Base-by-base conservation (phyloP, 2,797 vertebrate species). In the Pseudomugil tenellus region DNA sequence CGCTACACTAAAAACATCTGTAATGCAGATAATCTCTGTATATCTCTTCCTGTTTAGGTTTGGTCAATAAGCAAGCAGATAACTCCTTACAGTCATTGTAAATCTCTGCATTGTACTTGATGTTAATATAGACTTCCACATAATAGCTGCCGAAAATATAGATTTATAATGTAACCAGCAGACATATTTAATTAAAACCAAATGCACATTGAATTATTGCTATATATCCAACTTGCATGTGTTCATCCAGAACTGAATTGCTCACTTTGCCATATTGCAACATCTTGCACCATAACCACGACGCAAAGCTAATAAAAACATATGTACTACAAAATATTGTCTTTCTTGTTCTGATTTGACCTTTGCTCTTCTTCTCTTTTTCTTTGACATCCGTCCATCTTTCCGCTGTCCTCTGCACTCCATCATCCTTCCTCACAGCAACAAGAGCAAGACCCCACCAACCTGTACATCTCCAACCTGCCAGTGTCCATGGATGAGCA, bases 401-500 rank as follows among this genome's bases (percentile, higher is more conserved):
- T 54, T 29, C 4, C 12, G n/a, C 34, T 55, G n/a, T 46, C 25
- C 17, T 57, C 58, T 72, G 28, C 43, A 63, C 17, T 57, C 67
- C 55, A 4, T 41, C 34, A 60, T 39, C 60, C 41, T 67, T 21
- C 83, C 35, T 75, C 54, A 13, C 90, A 98, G 97, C 97, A 98
- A 97, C 97, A 98, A 93, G 97, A 98, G 84, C 97, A 98, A 93
- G 97, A 98, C 84, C 98, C 98, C 78, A 99, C 98, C 82, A 99
- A 99, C 92, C 95, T 99, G 77, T 99, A 99, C 94, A 98, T 99
- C 93, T 99, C 98, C 89, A 99, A 99, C 92, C 95, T 99, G 88
- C 98, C 98, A 0, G 95, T 97, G 86, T 97, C 96, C 43, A 98
- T 98, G 97, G 97, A 98, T 67, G 97, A 98, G 81, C 96, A 98